Evolutionary conservation across 2,113 vertebrate species (phyloP).

Genomic region (Heptranchias perlo): DNA sequence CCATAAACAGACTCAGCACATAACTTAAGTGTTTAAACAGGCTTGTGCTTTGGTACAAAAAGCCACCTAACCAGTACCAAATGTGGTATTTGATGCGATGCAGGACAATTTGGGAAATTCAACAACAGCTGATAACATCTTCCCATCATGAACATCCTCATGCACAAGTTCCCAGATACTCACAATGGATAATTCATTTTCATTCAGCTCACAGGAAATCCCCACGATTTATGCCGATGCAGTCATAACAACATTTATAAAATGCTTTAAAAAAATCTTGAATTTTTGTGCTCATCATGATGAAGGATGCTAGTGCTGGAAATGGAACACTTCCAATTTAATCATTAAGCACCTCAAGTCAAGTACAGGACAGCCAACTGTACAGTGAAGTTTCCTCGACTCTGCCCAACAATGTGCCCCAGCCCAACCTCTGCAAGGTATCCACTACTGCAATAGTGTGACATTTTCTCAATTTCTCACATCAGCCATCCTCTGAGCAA

Average conservation of each 20-base stretch:
- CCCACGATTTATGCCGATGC: not conserved
- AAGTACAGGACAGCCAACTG: not conserved
- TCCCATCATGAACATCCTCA: not conserved
- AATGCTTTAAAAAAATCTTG: not conserved
- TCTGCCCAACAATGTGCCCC: not conserved
- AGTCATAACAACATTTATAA: not conserved
- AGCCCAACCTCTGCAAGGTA: not conserved
- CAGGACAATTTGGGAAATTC: not conserved
- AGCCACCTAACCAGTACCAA: not conserved
- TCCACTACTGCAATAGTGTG: not conserved
- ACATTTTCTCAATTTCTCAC: not conserved
- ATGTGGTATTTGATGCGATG: not conserved
- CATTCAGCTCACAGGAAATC: not conserved
- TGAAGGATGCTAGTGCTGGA: not conserved
- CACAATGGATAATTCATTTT: too few species aligned
- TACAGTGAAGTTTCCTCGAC: not conserved
- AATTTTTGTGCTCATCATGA: not conserved
- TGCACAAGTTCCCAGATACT: not conserved
- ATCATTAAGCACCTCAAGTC: not conserved
- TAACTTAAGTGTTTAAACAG: not conserved
- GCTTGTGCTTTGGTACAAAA: not conserved
- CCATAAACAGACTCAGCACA: too few species aligned
- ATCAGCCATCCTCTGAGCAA: not conserved
- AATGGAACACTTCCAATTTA: not conserved
- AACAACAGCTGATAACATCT: not conserved